Base-by-base conservation (phyloP, 2,888 invertebrate genomes). In the Synergus gifuensis region DNA sequence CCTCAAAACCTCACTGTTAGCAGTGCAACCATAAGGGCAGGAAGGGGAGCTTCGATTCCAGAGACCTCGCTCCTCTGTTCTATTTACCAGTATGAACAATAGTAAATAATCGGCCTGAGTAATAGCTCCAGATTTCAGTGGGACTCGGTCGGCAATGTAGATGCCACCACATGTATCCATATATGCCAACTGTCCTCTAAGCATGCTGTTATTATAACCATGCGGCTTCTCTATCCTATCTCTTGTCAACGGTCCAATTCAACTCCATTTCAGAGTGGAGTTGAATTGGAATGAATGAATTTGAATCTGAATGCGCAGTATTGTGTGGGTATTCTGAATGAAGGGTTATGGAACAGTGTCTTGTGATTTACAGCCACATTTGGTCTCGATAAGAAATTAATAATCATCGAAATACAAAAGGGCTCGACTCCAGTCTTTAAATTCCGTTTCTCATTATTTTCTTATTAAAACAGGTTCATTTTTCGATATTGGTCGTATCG, bases 51-150 rank as follows among this genome's bases (percentile, higher is more conserved):
- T 49, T 54, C 36, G 36, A 11, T 54, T 73, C 54, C 22, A 60
- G 79, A 76, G 62, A 58, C 44, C 28, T 54, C 36, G 73, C 16
- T 36, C 12, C 73, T 73, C 49, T 16, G 36, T 54, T 73, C 36
- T 46, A 22, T 73, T 28, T 49, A 54, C 54, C 14, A 36, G 40
- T 73, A 81, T 84, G 88, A 84, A 87, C 87, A 88, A 87, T 86
- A 84, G 83, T 80, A 84, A 85, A 87, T 88, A 87, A 88, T 88
- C 86, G 85, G 80, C 81, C 76, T 78, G 86, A 84, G 85, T 88
- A 88, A 88, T 88, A 84, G 86, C 5, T n/a, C 36, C 28, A 54
- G 54, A 73, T 73, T 73, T 49, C 49, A 73, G 54, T 73, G 46
- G 22, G 16, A 73, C 54, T 36, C n/a, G 28, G 28, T 36, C 28